phyloP scores from a whole-genome alignment of 2,888 invertebrate genomes.

The Cataglyphis livida region DNA sequence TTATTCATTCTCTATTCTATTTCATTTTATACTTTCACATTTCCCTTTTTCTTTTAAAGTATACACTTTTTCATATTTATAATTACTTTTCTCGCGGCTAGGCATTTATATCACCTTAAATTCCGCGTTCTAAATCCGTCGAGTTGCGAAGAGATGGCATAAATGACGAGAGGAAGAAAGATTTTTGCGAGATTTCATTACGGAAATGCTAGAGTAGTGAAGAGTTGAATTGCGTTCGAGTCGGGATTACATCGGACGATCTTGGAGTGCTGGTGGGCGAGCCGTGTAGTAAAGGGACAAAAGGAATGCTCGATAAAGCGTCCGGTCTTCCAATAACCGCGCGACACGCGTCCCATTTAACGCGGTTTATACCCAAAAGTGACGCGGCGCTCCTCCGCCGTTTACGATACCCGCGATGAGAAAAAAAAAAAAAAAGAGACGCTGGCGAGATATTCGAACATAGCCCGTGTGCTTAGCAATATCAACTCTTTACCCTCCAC shows the following conservation, averaged over 20 bases:
- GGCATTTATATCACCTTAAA: background rate
- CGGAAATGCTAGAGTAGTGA: slow-evolving; percentile 12
- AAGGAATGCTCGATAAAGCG: slow-evolving; percentile 22
- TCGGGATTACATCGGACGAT: background rate
- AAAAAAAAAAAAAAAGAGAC: background rate
- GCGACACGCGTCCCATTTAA: slow-evolving; percentile 34
- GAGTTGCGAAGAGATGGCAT: background rate
- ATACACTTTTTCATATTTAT: background rate
- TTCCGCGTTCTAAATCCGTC: background rate
- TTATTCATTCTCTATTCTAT: background rate
- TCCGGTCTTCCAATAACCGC: slow-evolving; percentile 32
- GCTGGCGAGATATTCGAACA: background rate
- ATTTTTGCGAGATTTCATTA: background rate
- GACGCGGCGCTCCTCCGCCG: background rate
- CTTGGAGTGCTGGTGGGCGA: background rate
- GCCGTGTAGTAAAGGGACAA: slow-evolving; percentile 6
- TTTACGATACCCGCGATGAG: background rate
- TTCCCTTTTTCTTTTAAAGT: background rate
- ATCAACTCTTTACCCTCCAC: slow-evolving; percentile 21
- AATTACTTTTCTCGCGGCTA: background rate
- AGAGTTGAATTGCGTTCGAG: slow-evolving; percentile 7
- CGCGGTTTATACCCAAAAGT: slow-evolving; percentile 27
- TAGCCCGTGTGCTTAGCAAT: background rate
- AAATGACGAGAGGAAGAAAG: background rate
- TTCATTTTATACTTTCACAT: background rate